phyloP scores from a whole-genome alignment of 2,113 vertebrate species.

The Lophius piscatorius region DNA sequence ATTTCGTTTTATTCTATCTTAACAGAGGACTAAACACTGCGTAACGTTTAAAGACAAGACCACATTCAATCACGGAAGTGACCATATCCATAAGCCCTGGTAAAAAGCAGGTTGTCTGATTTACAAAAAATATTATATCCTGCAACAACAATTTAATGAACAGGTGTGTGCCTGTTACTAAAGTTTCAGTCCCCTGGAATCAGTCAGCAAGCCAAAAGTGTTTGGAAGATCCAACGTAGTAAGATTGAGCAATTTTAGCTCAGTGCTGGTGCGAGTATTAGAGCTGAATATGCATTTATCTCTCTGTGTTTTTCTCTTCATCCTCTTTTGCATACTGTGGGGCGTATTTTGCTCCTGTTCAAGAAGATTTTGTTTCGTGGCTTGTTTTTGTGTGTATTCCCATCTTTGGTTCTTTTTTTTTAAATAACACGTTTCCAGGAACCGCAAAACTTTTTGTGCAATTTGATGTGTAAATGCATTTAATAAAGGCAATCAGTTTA shows the following conservation, averaged over 20 bases:
- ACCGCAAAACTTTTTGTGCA: slow-evolving; percentile 28
- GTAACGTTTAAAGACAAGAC: no score
- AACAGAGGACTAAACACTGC: no score
- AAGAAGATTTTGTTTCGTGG: slow-evolving; percentile 14
- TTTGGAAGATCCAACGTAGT: background rate
- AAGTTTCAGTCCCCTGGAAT: background rate
- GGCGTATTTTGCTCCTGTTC: slow-evolving; percentile 7
- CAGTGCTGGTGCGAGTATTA: slow-evolving; percentile 3
- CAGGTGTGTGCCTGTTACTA: background rate
- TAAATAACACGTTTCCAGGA: slow-evolving; percentile 31
- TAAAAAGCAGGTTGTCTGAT: background rate
- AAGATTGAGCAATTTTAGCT: slow-evolving; percentile 1
- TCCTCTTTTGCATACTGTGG: slow-evolving; percentile 8
- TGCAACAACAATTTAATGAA: no score
- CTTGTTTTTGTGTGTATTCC: slow-evolving; percentile 14
- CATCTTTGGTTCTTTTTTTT: slow-evolving; percentile 32
- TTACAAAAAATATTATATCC: background rate
- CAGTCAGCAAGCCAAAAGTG: background rate
- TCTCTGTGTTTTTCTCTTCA: slow-evolving; percentile 18
- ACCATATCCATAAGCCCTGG: background rate
- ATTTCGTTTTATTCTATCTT: no score
- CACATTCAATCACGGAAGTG: no score
- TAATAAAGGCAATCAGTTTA: slow-evolving; percentile 63
- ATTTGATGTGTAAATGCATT: slow-evolving; percentile 76
- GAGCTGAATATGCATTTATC: slow-evolving; percentile 41